Base-by-base conservation (phyloP, 1,140 invertebrate species). In the Calephelis virginiensis region DNA sequence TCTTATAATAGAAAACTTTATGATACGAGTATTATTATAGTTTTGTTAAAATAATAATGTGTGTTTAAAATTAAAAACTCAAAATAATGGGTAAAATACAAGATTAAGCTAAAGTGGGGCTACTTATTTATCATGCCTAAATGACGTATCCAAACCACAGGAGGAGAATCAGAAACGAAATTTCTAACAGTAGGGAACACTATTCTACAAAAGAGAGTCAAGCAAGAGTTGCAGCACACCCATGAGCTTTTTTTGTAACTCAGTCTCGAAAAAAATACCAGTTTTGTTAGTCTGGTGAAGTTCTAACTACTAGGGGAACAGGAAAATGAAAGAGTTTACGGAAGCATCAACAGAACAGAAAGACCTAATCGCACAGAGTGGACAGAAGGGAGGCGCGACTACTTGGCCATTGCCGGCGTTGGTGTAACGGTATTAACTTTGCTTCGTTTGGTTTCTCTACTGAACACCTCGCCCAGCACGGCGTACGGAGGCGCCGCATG, bases 391-490 rank as follows among this genome's bases (percentile, higher is more conserved):
- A 87, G 84, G 86, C 85, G 81, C 83, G 85, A 85, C 86, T 91
- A 89, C 86, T 89, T 89, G 86, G 88, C 86, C 83, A 85, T 80
- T 82, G 85, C 78, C 80, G 86, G 83, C 83, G 84, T 71, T 89
- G 82, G 70, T 85, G 83, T 89, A 83, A 86, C 80, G 77, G 83
- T 89, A 91, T 91, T 91, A 91, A 89, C 86, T 91, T 89, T 87
- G 89, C 85, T 87, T 91, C 86, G 80, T 86, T 87, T 73, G 86
- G 81, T 89, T 85, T 87, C 73, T 89, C 86, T 86, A 89, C 80
- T 74, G 86, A 93, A 91, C 94, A 95, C 92, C 94, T 94, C 90
- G 94, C 94, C 95, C 95, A 95, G 81, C 94, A 93, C 80, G 94
- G 94, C 85, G 94, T 95, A 90, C 94, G 93, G 86, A 95, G 94